Evolutionary conservation across 2,888 invertebrate genomes (phyloP).

Genomic region (Sphinx pinastri): DNA sequence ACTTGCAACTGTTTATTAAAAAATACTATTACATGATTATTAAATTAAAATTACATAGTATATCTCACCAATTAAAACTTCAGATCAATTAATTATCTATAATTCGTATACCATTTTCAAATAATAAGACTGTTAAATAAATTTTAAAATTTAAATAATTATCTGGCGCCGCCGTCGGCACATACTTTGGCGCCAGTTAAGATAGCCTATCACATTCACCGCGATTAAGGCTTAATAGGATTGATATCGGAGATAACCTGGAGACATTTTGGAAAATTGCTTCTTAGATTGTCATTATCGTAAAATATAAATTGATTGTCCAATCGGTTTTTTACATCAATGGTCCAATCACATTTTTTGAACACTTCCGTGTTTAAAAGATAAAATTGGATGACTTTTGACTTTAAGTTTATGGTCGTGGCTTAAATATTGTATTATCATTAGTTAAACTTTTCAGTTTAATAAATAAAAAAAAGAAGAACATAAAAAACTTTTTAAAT

Average conservation of each 20-base stretch:
- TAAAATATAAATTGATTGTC: slow-evolving; percentile 1
- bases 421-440: too few species aligned
- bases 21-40: too few species aligned
- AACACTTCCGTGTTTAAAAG: neutral
- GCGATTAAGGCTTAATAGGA: neutral
- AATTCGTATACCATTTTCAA: neutral
- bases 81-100: neutral
- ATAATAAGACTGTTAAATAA: slow-evolving; percentile 9
- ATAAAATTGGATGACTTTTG: too few species aligned
- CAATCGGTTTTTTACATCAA: too few species aligned
- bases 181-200: neutral
- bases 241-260: neutral
- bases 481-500: too few species aligned
- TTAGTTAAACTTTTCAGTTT: too few species aligned
- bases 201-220: neutral
- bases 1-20: too few species aligned
- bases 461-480: too few species aligned
- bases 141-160: neutral
- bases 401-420: too few species aligned
- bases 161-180: neutral
- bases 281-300: neutral
- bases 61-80: neutral
- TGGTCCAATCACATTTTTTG: neutral
- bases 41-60: neutral
- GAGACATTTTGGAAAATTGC: neutral